These are phyloP conservation scores for Myripristis murdjan DNA, from an alignment of 2,797 vertebrate species.

Conservation along the genomic window DNA sequence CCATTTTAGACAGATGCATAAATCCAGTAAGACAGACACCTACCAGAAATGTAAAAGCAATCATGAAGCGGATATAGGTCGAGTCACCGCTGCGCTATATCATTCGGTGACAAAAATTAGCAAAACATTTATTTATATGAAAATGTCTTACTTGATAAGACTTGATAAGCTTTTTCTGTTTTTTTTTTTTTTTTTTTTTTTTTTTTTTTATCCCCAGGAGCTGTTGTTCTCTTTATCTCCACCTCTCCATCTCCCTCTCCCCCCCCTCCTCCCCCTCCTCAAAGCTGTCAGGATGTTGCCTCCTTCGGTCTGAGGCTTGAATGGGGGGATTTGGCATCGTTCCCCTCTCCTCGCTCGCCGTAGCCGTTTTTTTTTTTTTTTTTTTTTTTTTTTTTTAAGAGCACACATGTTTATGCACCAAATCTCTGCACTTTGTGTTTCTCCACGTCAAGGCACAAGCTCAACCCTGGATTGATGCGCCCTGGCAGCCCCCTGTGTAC, in stretches of 20 bases:
- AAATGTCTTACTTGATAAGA: too few relatives aligned
- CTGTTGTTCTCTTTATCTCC: slow-evolving; percentile 17
- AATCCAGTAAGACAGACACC: too few relatives aligned
- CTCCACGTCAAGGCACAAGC: slow-evolving; percentile 72
- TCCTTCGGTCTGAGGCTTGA: slow-evolving; percentile 75
- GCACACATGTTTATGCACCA: slow-evolving; percentile 79
- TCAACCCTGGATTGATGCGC: slow-evolving; percentile 76
- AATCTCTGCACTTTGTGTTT: slow-evolving; percentile 79
- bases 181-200: too few relatives aligned
- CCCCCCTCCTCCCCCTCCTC: slow-evolving; percentile 39
- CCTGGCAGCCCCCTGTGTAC: slow-evolving; percentile 73
- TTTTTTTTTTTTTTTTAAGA: too few relatives aligned
- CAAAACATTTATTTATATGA: too few relatives aligned
- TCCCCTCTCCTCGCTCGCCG: slow-evolving; percentile 52
- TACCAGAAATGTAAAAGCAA: too few relatives aligned
- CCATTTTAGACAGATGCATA: too few relatives aligned
- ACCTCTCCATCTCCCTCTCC: slow-evolving; percentile 17
- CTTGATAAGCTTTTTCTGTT: too few relatives aligned
- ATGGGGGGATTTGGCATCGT: slow-evolving; percentile 79
- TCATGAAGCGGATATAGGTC: too few relatives aligned
- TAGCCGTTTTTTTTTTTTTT: too few relatives aligned
- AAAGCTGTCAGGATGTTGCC: slow-evolving; percentile 79
- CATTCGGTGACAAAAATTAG: too few relatives aligned
- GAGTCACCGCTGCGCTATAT: too few relatives aligned
- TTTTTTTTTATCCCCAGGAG: not conserved